Percentiles rank a stretch among this genome's conserved stretches.
These are phyloP conservation scores for Brachypteracias leptosomus DNA, from an alignment of 2,113 vertebrate species.

Conservation along the genomic window DNA sequence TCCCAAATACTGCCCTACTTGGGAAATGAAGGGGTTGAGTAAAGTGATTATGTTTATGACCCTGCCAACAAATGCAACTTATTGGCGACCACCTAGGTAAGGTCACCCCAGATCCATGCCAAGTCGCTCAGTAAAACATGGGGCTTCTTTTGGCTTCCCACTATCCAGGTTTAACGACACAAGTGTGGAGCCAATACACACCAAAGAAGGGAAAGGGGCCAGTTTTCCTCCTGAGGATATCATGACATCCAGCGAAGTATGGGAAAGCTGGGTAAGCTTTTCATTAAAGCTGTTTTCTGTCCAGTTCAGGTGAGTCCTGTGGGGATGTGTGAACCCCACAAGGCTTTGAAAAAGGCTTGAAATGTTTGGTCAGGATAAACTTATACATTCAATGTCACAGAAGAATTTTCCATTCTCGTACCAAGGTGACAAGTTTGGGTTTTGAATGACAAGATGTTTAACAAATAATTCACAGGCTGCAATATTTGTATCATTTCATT, in stretches of 20 bases:
- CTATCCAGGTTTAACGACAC: not conserved
- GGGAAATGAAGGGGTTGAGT: not conserved
- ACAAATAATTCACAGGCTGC: not conserved
- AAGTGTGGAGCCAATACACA: not conserved
- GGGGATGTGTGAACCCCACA: not conserved
- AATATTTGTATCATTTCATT: not conserved
- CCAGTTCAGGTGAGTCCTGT: not conserved
- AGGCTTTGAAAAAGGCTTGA: not conserved
- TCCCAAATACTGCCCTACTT: not conserved
- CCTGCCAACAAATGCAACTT: not conserved
- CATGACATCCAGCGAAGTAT: not conserved
- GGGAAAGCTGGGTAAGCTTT: not conserved
- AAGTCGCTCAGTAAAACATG: not conserved
- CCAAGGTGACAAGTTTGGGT: not conserved
- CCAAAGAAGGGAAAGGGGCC: not conserved
- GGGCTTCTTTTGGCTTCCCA: not conserved
- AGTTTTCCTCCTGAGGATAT: not conserved
- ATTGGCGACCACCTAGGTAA: not conserved
- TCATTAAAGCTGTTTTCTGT: not conserved
- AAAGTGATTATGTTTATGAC: accelerated
- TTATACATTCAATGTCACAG: not conserved
- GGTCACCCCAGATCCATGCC: not conserved
- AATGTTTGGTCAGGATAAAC: not conserved
- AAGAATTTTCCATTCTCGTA: not conserved
- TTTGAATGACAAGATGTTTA: not conserved